phyloP scores from a whole-genome alignment of 2,797 vertebrate species.

The Pipistrellus kuhlii region DNA sequence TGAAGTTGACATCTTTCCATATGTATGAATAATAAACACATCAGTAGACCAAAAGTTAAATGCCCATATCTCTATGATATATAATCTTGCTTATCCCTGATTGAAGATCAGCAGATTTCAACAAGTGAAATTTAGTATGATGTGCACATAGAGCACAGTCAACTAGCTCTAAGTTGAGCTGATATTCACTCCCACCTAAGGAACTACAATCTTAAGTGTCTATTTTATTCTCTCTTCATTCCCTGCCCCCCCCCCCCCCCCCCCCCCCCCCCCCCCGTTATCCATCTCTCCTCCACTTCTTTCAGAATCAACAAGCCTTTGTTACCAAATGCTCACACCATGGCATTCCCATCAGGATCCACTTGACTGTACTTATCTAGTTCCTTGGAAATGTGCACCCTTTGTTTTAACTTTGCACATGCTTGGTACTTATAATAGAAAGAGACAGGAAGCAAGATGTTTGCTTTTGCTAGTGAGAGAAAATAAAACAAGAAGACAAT shows the following conservation, averaged over 20 bases:
- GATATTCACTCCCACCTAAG: background rate
- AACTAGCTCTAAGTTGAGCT: background rate
- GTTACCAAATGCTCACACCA: background rate
- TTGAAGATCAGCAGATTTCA: slow-evolving; percentile 1
- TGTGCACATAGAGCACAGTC: background rate
- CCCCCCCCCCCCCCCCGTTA: background rate
- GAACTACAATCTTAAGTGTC: background rate
- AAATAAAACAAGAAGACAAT: slow-evolving; percentile 81
- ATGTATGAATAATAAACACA: slow-evolving; percentile 29
- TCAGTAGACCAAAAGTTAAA: slow-evolving; percentile 29
- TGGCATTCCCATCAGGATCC: background rate
- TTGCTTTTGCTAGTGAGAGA: slow-evolving; percentile 78
- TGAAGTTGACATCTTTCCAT: slow-evolving; percentile 14
- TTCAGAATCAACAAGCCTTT: slow-evolving; percentile 3
- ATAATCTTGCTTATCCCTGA: slow-evolving; percentile 25
- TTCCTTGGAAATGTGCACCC: slow-evolving; percentile 59
- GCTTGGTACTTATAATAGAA: slow-evolving; percentile 72
- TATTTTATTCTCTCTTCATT: background rate
- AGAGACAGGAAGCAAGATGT: slow-evolving; percentile 76
- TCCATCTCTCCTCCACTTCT: background rate
- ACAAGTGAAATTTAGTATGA: background rate
- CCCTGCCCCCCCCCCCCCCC: background rate
- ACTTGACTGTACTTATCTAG: slow-evolving; percentile 34
- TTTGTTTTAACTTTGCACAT: slow-evolving; percentile 77
- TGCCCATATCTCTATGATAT: background rate